Percentiles rank a stretch among this genome's conserved stretches.
Evolutionary conservation across 2,113 vertebrate species (phyloP).

Genomic region (Protomyctophum bolini): DNA sequence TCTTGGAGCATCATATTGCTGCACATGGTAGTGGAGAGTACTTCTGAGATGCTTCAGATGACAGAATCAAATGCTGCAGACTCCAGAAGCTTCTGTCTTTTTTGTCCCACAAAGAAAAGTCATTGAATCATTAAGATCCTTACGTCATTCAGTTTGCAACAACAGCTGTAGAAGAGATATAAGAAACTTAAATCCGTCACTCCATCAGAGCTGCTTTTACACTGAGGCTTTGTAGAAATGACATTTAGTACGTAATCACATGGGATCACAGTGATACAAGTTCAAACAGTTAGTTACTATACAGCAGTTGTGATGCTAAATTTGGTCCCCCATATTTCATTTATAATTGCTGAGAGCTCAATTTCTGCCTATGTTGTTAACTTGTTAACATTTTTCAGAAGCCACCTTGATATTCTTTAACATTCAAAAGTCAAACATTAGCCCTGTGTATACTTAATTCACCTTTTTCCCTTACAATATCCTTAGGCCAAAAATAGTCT

Average conservation of each 20-base stretch:
- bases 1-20: slow-evolving; percentile 48
- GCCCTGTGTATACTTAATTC: too few relatives aligned
- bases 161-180: background rate
- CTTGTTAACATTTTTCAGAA: background rate
- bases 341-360: too few relatives aligned
- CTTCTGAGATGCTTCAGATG: slow-evolving; percentile 10
- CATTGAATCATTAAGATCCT: background rate
- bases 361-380: background rate
- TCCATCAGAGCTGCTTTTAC: background rate
- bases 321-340: background rate
- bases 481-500: too few relatives aligned
- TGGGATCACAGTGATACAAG: background rate
- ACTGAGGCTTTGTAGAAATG: background rate
- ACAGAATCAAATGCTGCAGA: background rate
- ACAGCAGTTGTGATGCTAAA: too few relatives aligned
- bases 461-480: background rate
- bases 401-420: too few relatives aligned
- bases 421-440: too few relatives aligned
- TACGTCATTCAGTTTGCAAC: background rate
- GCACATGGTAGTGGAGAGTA: slow-evolving; percentile 49
- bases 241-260: background rate
- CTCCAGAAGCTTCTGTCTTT: background rate
- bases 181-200: background rate
- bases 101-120: background rate
- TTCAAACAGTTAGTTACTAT: background rate